phyloP scores from a whole-genome alignment of 53 echinoderm and acorn worm species.

The Stichopus horrens region DNA sequence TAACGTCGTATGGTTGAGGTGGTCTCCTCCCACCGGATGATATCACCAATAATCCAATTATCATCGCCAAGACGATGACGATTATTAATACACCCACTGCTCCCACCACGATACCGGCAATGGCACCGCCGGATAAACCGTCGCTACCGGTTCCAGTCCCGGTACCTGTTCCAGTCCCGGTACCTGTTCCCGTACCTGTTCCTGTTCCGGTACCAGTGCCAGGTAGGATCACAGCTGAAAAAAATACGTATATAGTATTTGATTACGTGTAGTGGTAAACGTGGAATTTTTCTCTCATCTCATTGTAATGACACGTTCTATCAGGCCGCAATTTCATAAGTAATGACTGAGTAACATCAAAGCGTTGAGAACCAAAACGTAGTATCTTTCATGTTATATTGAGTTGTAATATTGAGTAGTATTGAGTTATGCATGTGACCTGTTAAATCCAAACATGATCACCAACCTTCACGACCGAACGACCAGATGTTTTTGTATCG shows the following conservation, averaged over 20 bases:
- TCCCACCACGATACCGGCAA: not conserved
- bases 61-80: not conserved
- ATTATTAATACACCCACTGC: not conserved
- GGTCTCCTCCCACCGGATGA: not conserved
- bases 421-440: too few species aligned
- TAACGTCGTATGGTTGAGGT: not conserved
- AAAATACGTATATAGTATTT: not conserved
- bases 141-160: not conserved
- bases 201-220: not conserved
- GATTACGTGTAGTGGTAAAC: too few species aligned
- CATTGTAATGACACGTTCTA: too few species aligned
- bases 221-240: not conserved
- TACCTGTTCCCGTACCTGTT: not conserved
- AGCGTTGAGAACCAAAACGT: too few species aligned
- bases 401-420: too few species aligned
- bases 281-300: too few species aligned
- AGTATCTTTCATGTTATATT: too few species aligned
- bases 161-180: not conserved
- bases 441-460: too few species aligned
- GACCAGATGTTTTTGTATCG: too few species aligned
- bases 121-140: constrained; percentile 2
- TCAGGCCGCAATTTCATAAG: too few species aligned
- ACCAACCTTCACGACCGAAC: too few species aligned
- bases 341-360: too few species aligned
- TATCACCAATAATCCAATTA: not conserved